Evolutionary conservation across 2,113 vertebrate species (phyloP), one percentile per base, ranked within the genome.

Genomic region (Dicaeum eximium): DNA sequence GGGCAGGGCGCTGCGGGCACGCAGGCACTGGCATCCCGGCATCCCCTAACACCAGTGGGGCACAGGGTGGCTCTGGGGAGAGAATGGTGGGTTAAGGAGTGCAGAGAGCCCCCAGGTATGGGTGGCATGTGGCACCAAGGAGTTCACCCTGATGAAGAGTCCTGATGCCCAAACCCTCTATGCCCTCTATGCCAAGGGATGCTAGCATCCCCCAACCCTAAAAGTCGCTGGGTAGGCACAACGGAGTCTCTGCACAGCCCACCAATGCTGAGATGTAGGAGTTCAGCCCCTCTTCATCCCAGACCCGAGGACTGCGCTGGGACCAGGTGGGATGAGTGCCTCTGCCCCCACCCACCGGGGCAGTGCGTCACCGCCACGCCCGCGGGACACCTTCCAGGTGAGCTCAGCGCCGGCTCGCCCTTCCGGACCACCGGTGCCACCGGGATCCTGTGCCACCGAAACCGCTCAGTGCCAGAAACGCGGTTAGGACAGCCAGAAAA

Each of bases 21-120:
- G 95, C 56, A 28, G 97, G 97, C 86, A 97, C 86, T 1, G 97
- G 96, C 92, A 97, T 96, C 56, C 97, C 98, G 69, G 98, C 98
- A 98, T 99, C 92, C 94, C 98, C 97, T 13, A 23, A 47, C 45
- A 58, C 51, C 4, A 0, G 22, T 0, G 1, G 54, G 60, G 56
- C 48, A 84, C 47, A 17, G 28, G 53, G 27, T 0, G 0, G n/a
- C 48, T 64, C 90, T 94, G 31, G 12, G 2, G 11, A 17, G 19
- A 60, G 17, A 84, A 18, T 0, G 0, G 30, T 0, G 0, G 18
- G 38, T 94, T 70, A 95, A 15, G 30, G 40, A 28, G 16, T 35
- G 27, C 0, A 0, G 15, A 47, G 17, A 51, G 4, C 21, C n/a
- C 14, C 2, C 4, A 54, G 2, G 27, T n/a, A 62, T 3, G 2